Evolutionary conservation across 2,797 vertebrate species (phyloP).

Genomic region (Acipenser ruthenus): DNA sequence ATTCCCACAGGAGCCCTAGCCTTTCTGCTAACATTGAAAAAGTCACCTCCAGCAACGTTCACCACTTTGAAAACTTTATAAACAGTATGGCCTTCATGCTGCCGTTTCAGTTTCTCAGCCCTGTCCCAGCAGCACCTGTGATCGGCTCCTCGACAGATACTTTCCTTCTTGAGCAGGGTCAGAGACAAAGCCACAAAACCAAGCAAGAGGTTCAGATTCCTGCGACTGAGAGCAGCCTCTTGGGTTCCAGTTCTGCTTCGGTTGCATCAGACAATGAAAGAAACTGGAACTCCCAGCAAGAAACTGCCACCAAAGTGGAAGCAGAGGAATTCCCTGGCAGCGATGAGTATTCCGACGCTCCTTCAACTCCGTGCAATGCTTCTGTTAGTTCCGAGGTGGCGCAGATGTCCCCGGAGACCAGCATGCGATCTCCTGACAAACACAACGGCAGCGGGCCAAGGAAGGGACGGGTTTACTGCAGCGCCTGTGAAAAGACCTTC

Average conservation of each 20-base stretch:
- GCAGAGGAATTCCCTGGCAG: constrained; percentile 24
- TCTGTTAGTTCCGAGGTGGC: constrained; percentile 54
- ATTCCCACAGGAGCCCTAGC: constrained; percentile 35
- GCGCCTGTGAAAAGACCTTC: constrained; percentile 86
- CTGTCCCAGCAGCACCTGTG: constrained; percentile 51
- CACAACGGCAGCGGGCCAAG: constrained; percentile 35
- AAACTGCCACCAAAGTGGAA: constrained; percentile 40
- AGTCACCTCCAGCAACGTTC: constrained; percentile 20
- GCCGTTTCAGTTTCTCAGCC: constrained; percentile 65
- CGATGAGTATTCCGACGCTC: constrained; percentile 26
- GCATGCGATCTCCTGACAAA: constrained; percentile 47
- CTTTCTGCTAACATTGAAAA: constrained; percentile 31
- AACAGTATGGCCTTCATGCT: constrained; percentile 68
- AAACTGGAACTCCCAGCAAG: constrained; percentile 11
- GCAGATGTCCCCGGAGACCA: constrained; percentile 49
- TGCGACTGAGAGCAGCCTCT: constrained; percentile 43
- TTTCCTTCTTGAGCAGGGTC: constrained; percentile 40
- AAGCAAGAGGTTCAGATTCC: constrained; percentile 40
- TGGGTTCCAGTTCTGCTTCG: constrained; percentile 41
- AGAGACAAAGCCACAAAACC: constrained; percentile 44
- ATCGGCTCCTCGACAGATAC: constrained; percentile 55
- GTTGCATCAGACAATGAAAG: constrained; percentile 52
- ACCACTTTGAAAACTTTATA: constrained; percentile 66
- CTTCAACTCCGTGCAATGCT: constrained; percentile 38
- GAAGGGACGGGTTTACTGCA: constrained; percentile 84